Evolutionary conservation across 1,140 invertebrate species (phyloP), one percentile per base, ranked within the genome.

Genomic region (Portunus trituberculatus): DNA sequence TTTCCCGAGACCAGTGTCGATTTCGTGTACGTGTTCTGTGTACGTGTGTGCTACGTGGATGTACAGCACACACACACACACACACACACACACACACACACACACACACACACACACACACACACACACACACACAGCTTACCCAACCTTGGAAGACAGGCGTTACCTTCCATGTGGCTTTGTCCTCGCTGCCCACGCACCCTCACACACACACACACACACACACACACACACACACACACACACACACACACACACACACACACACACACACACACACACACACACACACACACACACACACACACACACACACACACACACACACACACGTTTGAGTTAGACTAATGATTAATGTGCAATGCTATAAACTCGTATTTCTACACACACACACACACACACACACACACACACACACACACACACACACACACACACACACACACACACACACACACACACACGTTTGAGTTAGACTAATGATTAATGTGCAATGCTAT

Each of bases 201-300:
- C 12, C 20, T n/a, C 67, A 76, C 67, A 76, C 67, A 76, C 67
- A 76, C 67, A 76, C 67, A 76, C 25, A 76, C 67, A 76, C 67
- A 76, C 67, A 76, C 67, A 76, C 67, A 76, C 67, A 76, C 67
- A 76, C 67, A 76, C 67, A 76, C 67, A 76, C 67, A 76, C 67
- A 76, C 67, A 76, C 67, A 76, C 67, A 76, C 67, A 76, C 67
- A 76, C 67, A 76, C 67, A 76, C 67, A 76, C 67, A 76, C 67
- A 76, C 67, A 76, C 67, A 76, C 67, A n/a, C 67, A 76, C 67
- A n/a, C 67, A n/a, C 67, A n/a, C 67, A n/a, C 67, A n/a, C 52
- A 59, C 52, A 59, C 52, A 59, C 52, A 59, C 52, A 59, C 52
- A 59, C 52, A 59, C 52, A 59, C 52, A 59, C 52, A 59, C 52